These are phyloP conservation scores for Coronaproctus castanopsis DNA, from an alignment of 2,888 invertebrate species.

Conservation along the genomic window DNA sequence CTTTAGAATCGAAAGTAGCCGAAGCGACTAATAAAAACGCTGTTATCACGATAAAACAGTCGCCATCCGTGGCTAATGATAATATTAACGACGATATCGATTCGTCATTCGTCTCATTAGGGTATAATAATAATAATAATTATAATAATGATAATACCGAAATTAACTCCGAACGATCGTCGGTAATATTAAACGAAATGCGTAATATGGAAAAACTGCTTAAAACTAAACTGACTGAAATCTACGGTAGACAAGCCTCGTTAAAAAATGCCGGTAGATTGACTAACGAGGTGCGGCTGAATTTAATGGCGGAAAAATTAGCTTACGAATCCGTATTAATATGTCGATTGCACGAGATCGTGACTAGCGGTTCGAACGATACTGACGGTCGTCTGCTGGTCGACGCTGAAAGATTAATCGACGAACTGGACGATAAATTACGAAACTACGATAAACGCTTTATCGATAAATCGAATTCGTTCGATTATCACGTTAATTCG, in stretches of 20 bases:
- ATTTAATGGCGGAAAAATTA: constrained; percentile 54
- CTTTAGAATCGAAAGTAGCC: constrained; percentile 55
- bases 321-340: constrained; percentile 59
- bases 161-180: constrained; percentile 14
- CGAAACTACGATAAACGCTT: constrained; percentile 31
- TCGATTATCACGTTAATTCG: constrained; percentile 54
- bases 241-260: constrained; percentile 43
- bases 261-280: constrained; percentile 45
- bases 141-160: constrained; percentile 18
- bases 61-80: not conserved
- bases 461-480: constrained; percentile 27
- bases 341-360: constrained; percentile 43
- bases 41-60: constrained; percentile 8
- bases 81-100: constrained; percentile 3
- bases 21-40: constrained; percentile 31
- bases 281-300: constrained; percentile 43
- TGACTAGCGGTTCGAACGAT: constrained; percentile 33
- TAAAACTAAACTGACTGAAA: constrained; percentile 43
- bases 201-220: constrained; percentile 39
- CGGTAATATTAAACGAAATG: constrained; percentile 24
- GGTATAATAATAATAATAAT: too few relatives aligned
- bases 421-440: constrained; percentile 45
- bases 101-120: constrained; percentile 6
- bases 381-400: constrained; percentile 25
- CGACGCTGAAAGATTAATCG: constrained; percentile 56